A percentile compares a stretch with the other conserved stretches of the same genome.
phyloP scores from a whole-genome alignment of 2,113 vertebrate genomes.

The Apteryx mantelli region DNA sequence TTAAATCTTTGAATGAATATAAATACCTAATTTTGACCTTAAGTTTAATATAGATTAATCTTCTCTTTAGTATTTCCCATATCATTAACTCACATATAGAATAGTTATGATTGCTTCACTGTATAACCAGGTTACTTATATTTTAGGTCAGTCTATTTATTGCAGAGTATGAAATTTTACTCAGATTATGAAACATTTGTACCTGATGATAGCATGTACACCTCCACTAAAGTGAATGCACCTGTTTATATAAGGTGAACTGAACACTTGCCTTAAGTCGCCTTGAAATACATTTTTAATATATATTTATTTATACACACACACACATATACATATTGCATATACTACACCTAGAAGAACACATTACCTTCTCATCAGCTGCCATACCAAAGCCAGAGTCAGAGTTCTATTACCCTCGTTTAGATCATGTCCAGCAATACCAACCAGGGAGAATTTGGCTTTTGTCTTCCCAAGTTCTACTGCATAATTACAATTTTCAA shows the following conservation, averaged over 20 bases:
- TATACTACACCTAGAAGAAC: not conserved
- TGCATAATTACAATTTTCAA: conserved; percentile 98
- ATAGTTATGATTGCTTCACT: not conserved
- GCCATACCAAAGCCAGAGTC: conserved; percentile 94
- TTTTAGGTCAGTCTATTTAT: not conserved
- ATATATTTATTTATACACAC: not conserved
- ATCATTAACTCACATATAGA: not conserved
- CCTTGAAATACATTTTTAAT: not conserved
- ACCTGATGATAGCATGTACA: not conserved
- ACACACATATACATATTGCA: accelerated
- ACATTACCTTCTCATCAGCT: conserved; percentile 94
- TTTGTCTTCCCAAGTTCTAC: conserved; percentile 88
- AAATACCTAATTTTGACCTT: not conserved
- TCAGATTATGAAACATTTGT: not conserved
- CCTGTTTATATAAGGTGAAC: not conserved
- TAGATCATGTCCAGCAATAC: conserved; percentile 92
- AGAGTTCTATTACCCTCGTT: conserved; percentile 90
- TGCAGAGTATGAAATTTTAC: not conserved
- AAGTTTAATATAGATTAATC: not conserved
- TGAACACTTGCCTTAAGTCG: not conserved
- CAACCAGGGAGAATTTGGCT: conserved; percentile 95
- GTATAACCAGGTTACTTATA: not conserved
- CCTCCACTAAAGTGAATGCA: no score
- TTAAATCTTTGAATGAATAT: not conserved
- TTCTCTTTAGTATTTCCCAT: not conserved